These are phyloP conservation scores for Corvus moneduloides DNA, from an alignment of 2,113 vertebrate genomes.

Conservation along the genomic window DNA sequence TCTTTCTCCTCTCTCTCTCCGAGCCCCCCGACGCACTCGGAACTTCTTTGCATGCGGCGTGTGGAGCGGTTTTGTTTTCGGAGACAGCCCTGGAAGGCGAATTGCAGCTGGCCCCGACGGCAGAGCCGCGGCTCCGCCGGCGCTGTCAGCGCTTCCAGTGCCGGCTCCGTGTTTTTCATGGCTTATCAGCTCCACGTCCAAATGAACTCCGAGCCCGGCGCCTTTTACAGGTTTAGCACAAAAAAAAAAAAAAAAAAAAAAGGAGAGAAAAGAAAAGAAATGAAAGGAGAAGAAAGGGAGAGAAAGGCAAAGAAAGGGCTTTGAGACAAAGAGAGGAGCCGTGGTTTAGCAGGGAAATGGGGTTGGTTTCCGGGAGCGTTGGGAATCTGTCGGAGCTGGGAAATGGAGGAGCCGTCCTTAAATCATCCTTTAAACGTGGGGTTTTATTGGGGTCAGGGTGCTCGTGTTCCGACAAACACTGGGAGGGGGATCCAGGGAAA, in stretches of 20 bases:
- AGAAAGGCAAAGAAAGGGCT: background rate
- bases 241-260: too few relatives aligned
- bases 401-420: background rate
- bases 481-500: background rate
- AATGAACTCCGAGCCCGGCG: background rate
- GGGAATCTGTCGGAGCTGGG: background rate
- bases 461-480: background rate
- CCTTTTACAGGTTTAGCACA: background rate
- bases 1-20: background rate
- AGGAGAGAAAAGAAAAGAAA: background rate
- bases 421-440: background rate
- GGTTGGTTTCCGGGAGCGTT: background rate
- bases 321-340: background rate
- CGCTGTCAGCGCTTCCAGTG: conserved; percentile 29
- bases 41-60: conserved; percentile 75
- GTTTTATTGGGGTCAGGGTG: background rate
- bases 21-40: conserved; percentile 28
- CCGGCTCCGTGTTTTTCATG: conserved; percentile 4
- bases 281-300: background rate
- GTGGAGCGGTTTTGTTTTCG: conserved; percentile 72
- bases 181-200: conserved; percentile 30
- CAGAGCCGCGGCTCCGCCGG: conserved; percentile 34
- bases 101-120: conserved; percentile 59
- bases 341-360: background rate
- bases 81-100: conserved; percentile 65